Conservation (phyloP, 2,888 invertebrate species). For the Phasia obesa region DNA sequence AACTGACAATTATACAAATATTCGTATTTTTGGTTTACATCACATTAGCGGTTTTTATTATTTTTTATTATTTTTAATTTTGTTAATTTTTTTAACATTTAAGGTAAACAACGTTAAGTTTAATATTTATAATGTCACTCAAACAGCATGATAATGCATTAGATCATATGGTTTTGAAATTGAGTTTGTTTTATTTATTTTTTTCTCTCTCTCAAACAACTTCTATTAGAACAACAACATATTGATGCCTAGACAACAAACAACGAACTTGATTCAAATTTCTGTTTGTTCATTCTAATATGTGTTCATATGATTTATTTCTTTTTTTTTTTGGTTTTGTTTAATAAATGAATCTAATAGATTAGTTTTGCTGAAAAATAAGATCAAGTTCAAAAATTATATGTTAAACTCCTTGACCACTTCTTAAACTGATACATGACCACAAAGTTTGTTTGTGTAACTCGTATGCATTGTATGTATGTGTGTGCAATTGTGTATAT, state of each 20-base stretch:
- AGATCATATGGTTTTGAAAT: conserved; percentile 41
- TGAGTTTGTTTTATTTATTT: conserved; percentile 1
- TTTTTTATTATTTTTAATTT: conserved; percentile 25
- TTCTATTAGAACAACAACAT: not conserved
- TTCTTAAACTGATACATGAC: conserved; percentile 52
- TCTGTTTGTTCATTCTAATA: conserved; percentile 7
- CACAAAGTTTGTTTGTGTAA: not conserved
- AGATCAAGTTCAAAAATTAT: conserved; percentile 71
- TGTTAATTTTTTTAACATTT: conserved; percentile 28
- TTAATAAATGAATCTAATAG: conserved; percentile 1
- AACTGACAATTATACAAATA: not conserved
- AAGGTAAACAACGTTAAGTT: conserved; percentile 63
- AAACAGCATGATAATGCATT: conserved; percentile 44
- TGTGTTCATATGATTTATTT: too few relatives aligned
- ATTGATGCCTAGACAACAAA: conserved; percentile 13
- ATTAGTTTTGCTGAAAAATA: conserved; percentile 60
- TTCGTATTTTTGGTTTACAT: not conserved
- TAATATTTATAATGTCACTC: conserved; percentile 40
- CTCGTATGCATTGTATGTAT: not conserved
- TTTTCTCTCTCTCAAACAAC: conserved; percentile 29
- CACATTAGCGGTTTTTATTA: conserved; percentile 32
- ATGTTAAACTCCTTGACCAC: conserved; percentile 72
- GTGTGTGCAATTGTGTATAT: not conserved
- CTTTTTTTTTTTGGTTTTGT: too few relatives aligned
- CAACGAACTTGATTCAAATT: conserved; percentile 22